Percentiles rank a stretch among this genome's conserved stretches.
Conservation (phyloP, 2,797 vertebrate species). For the Erethizon dorsatum region DNA sequence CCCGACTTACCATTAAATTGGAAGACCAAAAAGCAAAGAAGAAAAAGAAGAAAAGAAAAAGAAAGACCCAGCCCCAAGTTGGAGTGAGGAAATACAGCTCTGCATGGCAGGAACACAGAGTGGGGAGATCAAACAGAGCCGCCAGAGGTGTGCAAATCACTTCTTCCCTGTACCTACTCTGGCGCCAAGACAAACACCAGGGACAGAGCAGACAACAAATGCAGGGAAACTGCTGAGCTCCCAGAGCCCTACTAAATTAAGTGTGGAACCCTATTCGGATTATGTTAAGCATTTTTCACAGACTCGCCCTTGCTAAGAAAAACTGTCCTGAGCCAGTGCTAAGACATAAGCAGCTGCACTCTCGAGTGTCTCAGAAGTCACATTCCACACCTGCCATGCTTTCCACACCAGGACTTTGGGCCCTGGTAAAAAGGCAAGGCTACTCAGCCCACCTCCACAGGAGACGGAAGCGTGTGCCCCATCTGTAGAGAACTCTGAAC, state of each 20-base stretch:
- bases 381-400: neutral
- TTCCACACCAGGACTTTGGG: neutral
- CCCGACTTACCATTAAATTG: neutral
- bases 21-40: neutral
- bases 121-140: fast-evolving
- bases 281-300: fast-evolving
- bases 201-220: fast-evolving
- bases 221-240: fast-evolving
- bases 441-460: neutral
- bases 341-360: neutral
- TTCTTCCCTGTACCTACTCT: fast-evolving
- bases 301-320: fast-evolving
- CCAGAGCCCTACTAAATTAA: neutral
- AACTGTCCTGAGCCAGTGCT: neutral
- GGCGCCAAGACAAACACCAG: neutral
- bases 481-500: neutral
- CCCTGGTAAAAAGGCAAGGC: neutral
- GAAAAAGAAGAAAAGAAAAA: neutral
- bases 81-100: neutral
- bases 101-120: neutral
- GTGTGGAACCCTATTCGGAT: fast-evolving
- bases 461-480: neutral
- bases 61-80: neutral
- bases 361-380: neutral
- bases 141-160: neutral